phyloP scores from a whole-genome alignment of 2,113 vertebrate genomes.

The Semnornis frantzii region DNA sequence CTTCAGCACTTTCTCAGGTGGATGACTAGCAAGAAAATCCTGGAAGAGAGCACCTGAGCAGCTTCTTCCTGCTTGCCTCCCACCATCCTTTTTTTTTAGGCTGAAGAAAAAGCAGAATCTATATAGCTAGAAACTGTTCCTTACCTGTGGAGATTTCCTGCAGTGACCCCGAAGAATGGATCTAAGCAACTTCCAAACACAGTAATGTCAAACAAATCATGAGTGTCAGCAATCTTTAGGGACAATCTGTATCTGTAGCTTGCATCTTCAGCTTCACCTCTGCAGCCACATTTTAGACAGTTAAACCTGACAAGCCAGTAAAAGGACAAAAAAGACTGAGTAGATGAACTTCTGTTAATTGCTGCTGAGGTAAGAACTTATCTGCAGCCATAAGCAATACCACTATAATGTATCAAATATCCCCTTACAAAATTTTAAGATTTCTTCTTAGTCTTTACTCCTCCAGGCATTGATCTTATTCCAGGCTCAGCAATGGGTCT shows the following conservation, averaged over 20 bases:
- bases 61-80: not conserved
- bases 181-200: constrained; percentile 84
- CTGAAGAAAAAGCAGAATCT: not conserved
- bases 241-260: constrained; percentile 80
- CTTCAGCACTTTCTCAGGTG: not conserved
- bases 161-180: constrained; percentile 79
- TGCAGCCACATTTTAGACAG: constrained; percentile 76
- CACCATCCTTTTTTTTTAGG: not conserved
- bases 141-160: constrained; percentile 78
- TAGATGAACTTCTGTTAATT: not conserved
- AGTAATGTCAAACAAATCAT: constrained; percentile 72
- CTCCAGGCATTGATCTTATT: not conserved
- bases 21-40: not conserved
- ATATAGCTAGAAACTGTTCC: not conserved
- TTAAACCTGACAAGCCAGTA: constrained; percentile 66
- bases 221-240: constrained; percentile 73
- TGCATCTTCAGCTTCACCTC: constrained; percentile 59
- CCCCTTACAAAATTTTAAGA: not conserved
- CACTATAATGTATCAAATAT: not conserved
- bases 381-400: not conserved
- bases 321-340: not conserved
- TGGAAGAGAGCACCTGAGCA: not conserved
- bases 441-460: not conserved
- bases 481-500: not conserved
- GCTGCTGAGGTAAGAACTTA: not conserved